These are phyloP conservation scores for Spodoptera picta DNA, from an alignment of 2,888 invertebrate species.

Conservation along the genomic window DNA sequence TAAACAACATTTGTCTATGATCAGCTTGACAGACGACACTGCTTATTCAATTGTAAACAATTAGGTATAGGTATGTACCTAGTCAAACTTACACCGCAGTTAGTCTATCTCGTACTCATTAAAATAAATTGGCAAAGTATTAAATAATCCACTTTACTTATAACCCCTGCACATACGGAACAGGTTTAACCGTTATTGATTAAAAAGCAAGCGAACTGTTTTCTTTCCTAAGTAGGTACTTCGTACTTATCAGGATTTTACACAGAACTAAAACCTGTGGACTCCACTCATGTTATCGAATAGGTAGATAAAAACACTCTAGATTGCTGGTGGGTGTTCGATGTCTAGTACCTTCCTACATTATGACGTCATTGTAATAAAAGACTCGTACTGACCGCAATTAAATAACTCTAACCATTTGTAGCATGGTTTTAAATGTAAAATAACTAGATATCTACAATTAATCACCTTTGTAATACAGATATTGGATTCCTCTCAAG, in stretches of 20 bases:
- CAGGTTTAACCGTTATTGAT: conserved; percentile 55
- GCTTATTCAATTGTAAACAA: background rate
- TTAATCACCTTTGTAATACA: conserved; percentile 1
- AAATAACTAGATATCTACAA: conserved; percentile 5
- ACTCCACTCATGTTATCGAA: conserved; percentile 71
- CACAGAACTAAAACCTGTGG: conserved; percentile 66
- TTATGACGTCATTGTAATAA: conserved; percentile 66
- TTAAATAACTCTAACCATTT: conserved; percentile 45
- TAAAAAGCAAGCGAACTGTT: conserved; percentile 47
- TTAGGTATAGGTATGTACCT: background rate
- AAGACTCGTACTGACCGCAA: conserved; percentile 58
- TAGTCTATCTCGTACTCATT: conserved; percentile 40
- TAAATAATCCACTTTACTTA: conserved; percentile 43
- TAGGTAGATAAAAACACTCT: conserved; percentile 75
- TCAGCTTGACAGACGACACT: conserved; percentile 7
- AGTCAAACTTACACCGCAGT: conserved; percentile 28
- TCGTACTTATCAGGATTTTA: conserved; percentile 61
- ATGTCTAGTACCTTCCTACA: conserved; percentile 32
- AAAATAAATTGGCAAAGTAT: conserved; percentile 47
- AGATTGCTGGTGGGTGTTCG: conserved; percentile 70
- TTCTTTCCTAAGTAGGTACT: conserved; percentile 35
- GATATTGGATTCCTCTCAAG: conserved; percentile 16
- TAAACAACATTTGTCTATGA: conserved; percentile 33
- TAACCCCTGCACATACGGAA: conserved; percentile 33
- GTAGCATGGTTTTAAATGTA: conserved; percentile 14